Evolutionary conservation across 1,140 invertebrate species (phyloP), one percentile per base, ranked within the genome.

Genomic region (Lordiphosa collinella): DNA sequence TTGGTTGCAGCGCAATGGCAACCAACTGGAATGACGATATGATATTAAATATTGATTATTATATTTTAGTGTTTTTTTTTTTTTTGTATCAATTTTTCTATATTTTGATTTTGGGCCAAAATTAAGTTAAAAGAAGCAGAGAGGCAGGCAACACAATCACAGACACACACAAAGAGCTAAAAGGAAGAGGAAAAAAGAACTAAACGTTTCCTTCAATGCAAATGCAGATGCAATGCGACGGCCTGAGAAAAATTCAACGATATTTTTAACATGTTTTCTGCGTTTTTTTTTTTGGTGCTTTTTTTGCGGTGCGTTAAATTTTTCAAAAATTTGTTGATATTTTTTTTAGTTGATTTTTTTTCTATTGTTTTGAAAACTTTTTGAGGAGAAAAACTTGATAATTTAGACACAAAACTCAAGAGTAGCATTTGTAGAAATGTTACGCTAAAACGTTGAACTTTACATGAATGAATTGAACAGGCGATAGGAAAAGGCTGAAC

Each of bases 1-100:
- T 10, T 82, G 78, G 63, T 82, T 62, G 78, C 78, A 84, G 78
- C 72, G 55, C 53, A 50, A 58, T 78, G 72, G 78, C 76, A 84
- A 82, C 76, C 78, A 84, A 72, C 76, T 71, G 47, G 34, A 22
- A 8, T 8, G 5, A 29, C 7, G 25, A 29, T 29, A 34, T 9
- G 7, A 18, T 58, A 55, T 44, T 41, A 44, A 16, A 37, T 54
- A 53, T 38, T n/a, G 3, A 34, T 36, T 10, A 18, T 16, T 49
- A 36, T 49, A 34, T 35, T 35, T n/a, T 34, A 25, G 9, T 50
- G 14, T 34, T 37, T n/a, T 22, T 6, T 10, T 16, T 11, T 29
- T 25, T 44, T 44, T 14, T 46, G 13, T 11, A 12, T 32, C 4
- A 8, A 34, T 48, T 10, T 48, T 48, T 18, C 5, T 48, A 35